Evolutionary conservation across 2,888 invertebrate species (phyloP).

Genomic region (Tenthredo notha): DNA sequence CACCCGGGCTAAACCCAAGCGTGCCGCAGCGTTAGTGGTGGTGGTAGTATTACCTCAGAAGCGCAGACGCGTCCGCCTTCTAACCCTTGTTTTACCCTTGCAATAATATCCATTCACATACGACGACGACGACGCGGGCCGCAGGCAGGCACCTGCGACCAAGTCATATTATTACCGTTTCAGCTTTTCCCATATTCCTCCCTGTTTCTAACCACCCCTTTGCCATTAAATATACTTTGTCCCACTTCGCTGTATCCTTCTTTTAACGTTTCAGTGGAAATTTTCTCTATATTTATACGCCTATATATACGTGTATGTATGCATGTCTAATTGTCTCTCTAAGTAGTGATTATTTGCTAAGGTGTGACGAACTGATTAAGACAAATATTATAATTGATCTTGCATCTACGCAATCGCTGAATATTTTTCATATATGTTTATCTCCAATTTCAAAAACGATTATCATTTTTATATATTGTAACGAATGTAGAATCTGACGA

Average conservation of each 20-base stretch:
- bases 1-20: slow-evolving; percentile 59
- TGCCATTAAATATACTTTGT: slow-evolving; percentile 6
- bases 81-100: slow-evolving; percentile 39
- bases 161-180: slow-evolving; percentile 48
- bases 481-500: not conserved
- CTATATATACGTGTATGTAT: not conserved
- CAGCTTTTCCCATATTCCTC: slow-evolving; percentile 48
- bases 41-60: slow-evolving; percentile 58
- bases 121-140: slow-evolving; percentile 10
- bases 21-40: slow-evolving; percentile 57
- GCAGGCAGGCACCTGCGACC: slow-evolving; percentile 46
- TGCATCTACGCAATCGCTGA: not conserved
- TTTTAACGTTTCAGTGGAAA: not conserved
- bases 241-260: slow-evolving; percentile 22
- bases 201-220: slow-evolving; percentile 50
- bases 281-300: not conserved
- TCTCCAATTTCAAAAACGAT: not conserved
- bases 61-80: slow-evolving; percentile 50
- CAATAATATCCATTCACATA: slow-evolving; percentile 53
- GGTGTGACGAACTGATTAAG: not conserved
- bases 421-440: not conserved
- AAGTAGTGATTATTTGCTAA: not conserved
- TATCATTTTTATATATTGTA: not conserved
- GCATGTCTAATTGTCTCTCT: not conserved
- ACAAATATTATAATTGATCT: not conserved